These are phyloP conservation scores for Sterrhoptilus dennistouni DNA, from an alignment of 2,113 vertebrate species.

Conservation along the genomic window DNA sequence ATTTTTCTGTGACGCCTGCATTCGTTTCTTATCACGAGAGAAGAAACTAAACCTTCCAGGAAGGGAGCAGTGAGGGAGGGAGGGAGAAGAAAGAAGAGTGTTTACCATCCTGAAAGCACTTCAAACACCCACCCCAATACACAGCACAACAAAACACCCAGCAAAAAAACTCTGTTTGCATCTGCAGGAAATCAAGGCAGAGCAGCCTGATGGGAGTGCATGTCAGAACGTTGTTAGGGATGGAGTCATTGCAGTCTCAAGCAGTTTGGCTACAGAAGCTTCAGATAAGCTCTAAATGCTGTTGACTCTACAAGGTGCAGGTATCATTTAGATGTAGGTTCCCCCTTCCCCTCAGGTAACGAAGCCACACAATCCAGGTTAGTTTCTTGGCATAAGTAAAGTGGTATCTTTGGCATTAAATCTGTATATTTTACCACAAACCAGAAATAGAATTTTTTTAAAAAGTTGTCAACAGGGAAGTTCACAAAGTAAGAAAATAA, in stretches of 20 bases:
- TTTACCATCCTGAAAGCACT: background rate
- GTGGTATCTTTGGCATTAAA: constrained; percentile 56
- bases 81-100: background rate
- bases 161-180: constrained; percentile 15
- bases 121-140: background rate
- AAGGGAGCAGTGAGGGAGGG: background rate
- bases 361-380: background rate
- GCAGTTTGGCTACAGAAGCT: constrained; percentile 18
- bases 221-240: constrained; percentile 45
- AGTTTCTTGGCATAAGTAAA: constrained; percentile 52
- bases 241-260: constrained; percentile 51
- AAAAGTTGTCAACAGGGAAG: background rate
- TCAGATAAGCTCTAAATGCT: constrained; percentile 48
- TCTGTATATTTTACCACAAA: background rate
- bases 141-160: constrained; percentile 28
- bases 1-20: constrained; percentile 71
- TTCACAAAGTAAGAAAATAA: background rate
- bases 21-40: constrained; percentile 90
- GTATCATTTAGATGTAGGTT: background rate
- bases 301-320: constrained; percentile 44
- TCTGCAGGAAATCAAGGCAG: constrained; percentile 30
- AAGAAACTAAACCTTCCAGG: constrained; percentile 94
- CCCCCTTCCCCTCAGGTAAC: background rate
- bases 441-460: background rate
- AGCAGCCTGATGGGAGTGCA: constrained; percentile 12